Base-by-base conservation (phyloP, 2,888 invertebrate genomes). In the Papilio gigon region DNA sequence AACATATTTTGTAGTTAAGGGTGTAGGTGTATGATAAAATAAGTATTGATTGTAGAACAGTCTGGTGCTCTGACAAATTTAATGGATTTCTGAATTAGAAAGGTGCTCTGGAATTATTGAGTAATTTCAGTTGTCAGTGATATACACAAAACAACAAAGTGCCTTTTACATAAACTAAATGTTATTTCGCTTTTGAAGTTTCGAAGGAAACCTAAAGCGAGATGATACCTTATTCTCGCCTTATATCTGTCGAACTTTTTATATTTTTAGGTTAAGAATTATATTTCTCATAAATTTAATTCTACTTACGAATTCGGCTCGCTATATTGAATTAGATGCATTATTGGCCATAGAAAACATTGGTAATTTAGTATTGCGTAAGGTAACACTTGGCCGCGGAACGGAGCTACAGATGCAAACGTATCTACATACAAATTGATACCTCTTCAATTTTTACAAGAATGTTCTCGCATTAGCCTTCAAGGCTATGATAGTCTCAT, bases 131-230 rank as follows among this genome's bases (percentile, higher is more conserved):
- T 71, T 75, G 73, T 75, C 74, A 72, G 71, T 75, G 72, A 74
- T 74, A 71, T 25, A 58, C 53, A 68, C 61, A 67, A 53, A 67
- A 58, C 50, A 69, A 69, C 66, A 53, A 69, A 68, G 73, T 75
- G 75, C 73, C 73, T 74, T 75, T 70, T 67, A 67, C 65, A 70
- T 72, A 68, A 69, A 69, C 65, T 69, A 63, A 70, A 64, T 63
- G 62, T 67, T 67, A 79, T 83, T 84, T 88, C 88, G 79, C 84
- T 87, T 87, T 86, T 76, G 80, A 74, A 81, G 88, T 89, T 89
- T 89, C 84, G 80, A 71, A 71, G 65, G 85, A 89, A 89, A 89
- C 85, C 82, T 78, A 84, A 84, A 85, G 84, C 75, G 89, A 88
- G 87, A 84, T 82, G 77, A 76, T 75, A 66, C 35, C 65, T 58